Evolutionary conservation across 64 coral and sea anemone species (phyloP), one percentile per base, ranked within the genome.

Genomic region (Pocillopora damicornis): DNA sequence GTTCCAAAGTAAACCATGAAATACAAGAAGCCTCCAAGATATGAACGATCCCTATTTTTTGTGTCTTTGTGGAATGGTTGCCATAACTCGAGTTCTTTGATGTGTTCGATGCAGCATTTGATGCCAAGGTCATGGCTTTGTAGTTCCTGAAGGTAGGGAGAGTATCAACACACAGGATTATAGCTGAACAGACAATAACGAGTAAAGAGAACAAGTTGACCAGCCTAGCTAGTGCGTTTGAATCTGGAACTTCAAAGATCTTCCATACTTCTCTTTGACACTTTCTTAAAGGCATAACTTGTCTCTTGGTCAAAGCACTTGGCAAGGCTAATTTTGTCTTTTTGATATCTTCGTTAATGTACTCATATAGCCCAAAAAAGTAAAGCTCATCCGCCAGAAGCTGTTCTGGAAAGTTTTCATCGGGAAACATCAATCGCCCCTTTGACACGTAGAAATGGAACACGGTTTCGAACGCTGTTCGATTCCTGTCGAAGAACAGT

Each of bases 291-390:
- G 90, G 82, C 9, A 23, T 57, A 61, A 83, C 37, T n/a, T 57
- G 18, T 72, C 72, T 58, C 56, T 91, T 86, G 15, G 76, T 60
- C 17, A 64, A 30, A 11, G 45, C 60, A 22, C 74, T 91, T 58
- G 90, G 90, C 26, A 75, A 26, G 1, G 76, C 82, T 25, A 91
- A 63, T 15, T 65, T 86, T 71, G 65, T 87, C 60, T 35, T 86
- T 77, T 72, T 91, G 25, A 67, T 63, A 51, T 64, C 0, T 20
- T 79, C 35, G 20, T 35, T 76, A 1, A 91, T 5, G 11, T 91
- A 79, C 35, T 86, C 61, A 36, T 86, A 91, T 42, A 91, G 56
- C 14, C 90, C 90, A 76, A 86, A 91, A 69, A 91, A 91, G 30
- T 91, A 37, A 36, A 91, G 79, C 63, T 91, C 90, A 36, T 91